These are phyloP conservation scores for Aspidoscelis tigris DNA, from an alignment of 2,113 vertebrate genomes.

Conservation along the genomic window DNA sequence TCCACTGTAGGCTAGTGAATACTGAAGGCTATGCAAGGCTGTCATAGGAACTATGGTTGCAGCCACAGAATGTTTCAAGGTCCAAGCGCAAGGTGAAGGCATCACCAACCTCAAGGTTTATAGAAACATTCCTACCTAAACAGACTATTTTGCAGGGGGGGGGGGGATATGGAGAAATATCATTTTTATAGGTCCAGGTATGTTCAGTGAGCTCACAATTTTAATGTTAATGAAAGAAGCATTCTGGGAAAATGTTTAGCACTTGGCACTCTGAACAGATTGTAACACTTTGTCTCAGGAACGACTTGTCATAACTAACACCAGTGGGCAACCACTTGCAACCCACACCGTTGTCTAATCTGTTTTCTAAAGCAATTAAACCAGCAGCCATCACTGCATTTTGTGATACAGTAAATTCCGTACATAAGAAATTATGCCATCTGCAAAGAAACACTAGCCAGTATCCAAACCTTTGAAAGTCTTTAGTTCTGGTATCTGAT, in stretches of 20 bases:
- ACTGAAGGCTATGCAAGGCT: not conserved
- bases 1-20: not conserved
- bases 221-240: not conserved
- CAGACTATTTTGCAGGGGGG: too few species aligned
- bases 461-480: not conserved
- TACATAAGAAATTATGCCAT: not conserved
- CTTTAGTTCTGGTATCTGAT: not conserved
- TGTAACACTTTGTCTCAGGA: not conserved
- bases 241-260: too few species aligned
- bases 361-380: not conserved
- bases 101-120: not conserved
- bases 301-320: not conserved
- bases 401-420: not conserved
- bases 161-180: too few species aligned
- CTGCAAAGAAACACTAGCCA: not conserved
- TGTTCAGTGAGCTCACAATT: too few species aligned
- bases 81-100: not conserved
- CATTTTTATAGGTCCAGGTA: not conserved
- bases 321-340: not conserved
- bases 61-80: not conserved
- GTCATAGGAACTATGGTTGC: not conserved
- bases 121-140: not conserved
- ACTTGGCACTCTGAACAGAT: not conserved
- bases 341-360: not conserved
- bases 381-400: not conserved